Evolutionary conservation across 2,113 vertebrate species (phyloP).

Genomic region (Cyprinodon tularosa): DNA sequence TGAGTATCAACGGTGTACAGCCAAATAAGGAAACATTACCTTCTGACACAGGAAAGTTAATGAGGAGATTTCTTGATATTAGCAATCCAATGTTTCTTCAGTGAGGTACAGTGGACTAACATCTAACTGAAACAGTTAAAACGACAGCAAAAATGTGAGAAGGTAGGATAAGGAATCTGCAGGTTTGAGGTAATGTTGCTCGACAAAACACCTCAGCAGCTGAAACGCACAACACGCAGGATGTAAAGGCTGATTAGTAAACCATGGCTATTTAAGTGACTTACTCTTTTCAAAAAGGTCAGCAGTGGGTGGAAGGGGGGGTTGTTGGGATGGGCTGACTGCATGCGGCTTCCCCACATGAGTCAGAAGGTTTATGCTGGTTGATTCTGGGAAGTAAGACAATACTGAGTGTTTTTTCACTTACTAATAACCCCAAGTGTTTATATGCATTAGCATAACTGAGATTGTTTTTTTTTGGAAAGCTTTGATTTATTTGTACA

Average conservation of each 20-base stretch:
- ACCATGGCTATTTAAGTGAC: slow-evolving; percentile 51
- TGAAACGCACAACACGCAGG: slow-evolving; percentile 23
- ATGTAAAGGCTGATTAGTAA: slow-evolving; percentile 47
- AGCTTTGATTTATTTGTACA: slow-evolving; percentile 40
- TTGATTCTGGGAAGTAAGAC: slow-evolving; percentile 73
- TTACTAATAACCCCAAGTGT: slow-evolving; percentile 16
- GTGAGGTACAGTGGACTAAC: too few relatives aligned
- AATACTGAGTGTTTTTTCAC: slow-evolving; percentile 43
- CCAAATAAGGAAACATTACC: too few relatives aligned
- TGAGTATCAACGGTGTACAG: too few relatives aligned
- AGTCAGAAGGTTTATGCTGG: slow-evolving; percentile 53
- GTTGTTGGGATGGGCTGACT: not conserved
- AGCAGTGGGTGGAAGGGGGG: slow-evolving; percentile 24
- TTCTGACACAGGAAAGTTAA: too few relatives aligned
- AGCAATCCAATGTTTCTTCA: too few relatives aligned
- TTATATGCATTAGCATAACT: slow-evolving; percentile 13
- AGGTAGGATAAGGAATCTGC: too few relatives aligned
- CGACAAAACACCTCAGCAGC: slow-evolving; percentile 4
- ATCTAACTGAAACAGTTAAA: too few relatives aligned
- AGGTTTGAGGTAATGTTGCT: too few relatives aligned
- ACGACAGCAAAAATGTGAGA: too few relatives aligned
- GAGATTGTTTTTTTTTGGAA: slow-evolving; percentile 19
- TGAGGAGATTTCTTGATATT: too few relatives aligned
- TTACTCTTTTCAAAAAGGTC: slow-evolving; percentile 64
- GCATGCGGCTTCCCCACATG: slow-evolving; percentile 41